phyloP scores from a whole-genome alignment of 2,113 vertebrate species.

The Salvelinus sp. region DNA sequence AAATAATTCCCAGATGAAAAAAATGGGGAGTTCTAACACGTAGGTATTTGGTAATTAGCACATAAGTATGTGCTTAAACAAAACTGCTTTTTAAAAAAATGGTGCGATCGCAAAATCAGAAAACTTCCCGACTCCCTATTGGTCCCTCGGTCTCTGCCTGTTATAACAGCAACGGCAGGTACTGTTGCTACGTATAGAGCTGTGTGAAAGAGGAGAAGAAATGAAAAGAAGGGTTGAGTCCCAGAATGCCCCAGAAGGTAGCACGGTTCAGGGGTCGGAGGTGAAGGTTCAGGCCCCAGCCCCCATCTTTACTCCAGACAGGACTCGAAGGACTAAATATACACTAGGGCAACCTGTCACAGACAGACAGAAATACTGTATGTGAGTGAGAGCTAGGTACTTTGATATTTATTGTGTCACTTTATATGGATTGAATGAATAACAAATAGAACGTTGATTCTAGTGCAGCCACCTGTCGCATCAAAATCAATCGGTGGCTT shows the following conservation, averaged over 20 bases:
- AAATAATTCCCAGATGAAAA: slow-evolving; percentile 17
- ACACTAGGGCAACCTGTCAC: not conserved
- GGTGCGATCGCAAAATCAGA: not conserved
- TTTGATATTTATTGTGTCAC: slow-evolving; percentile 17
- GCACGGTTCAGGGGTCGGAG: slow-evolving; percentile 3
- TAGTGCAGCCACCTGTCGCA: slow-evolving; percentile 55
- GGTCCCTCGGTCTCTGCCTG: not conserved
- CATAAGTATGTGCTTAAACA: slow-evolving; percentile 1
- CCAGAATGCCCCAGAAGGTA: slow-evolving; percentile 1
- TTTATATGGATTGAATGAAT: slow-evolving; percentile 34
- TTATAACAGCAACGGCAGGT: not conserved
- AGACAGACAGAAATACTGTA: slow-evolving; percentile 28
- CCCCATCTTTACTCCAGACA: not conserved
- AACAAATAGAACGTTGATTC: slow-evolving; percentile 58
- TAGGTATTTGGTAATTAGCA: slow-evolving; percentile 14
- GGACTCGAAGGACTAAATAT: slow-evolving; percentile 29
- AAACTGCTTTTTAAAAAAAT: not conserved
- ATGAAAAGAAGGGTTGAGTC: not conserved
- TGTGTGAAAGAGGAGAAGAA: not conserved
- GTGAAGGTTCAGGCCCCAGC: not conserved
- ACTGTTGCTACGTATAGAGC: not conserved
- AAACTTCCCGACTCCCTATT: not conserved
- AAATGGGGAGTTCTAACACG: slow-evolving; percentile 15
- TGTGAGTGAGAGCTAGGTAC: not conserved
- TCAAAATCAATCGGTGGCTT: slow-evolving; percentile 33